phyloP scores from a whole-genome alignment of 2,797 vertebrate genomes.

The Argyrosomus regius region DNA sequence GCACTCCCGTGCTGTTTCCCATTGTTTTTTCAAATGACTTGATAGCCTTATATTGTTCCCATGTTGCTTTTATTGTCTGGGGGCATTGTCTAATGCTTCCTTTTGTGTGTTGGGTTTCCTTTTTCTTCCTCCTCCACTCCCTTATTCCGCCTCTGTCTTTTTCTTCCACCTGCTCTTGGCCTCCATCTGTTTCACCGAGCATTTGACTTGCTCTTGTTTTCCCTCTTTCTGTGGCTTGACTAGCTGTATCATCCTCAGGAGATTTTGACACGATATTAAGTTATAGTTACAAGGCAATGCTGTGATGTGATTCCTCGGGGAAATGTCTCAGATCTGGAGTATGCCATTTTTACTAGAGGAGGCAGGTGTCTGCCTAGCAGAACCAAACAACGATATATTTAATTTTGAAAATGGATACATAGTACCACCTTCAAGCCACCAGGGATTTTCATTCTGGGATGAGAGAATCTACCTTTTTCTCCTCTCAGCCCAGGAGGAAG shows the following conservation, averaged over 20 bases:
- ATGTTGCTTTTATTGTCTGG: slow-evolving; percentile 87
- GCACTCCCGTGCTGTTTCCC: slow-evolving; percentile 83
- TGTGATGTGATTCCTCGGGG: slow-evolving; percentile 89
- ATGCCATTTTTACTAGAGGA: slow-evolving; percentile 87
- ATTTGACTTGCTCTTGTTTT: slow-evolving; percentile 69
- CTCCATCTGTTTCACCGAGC: slow-evolving; percentile 68
- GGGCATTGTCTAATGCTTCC: slow-evolving; percentile 83
- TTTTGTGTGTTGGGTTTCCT: slow-evolving; percentile 46
- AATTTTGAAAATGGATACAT: slow-evolving; percentile 90
- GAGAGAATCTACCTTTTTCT: slow-evolving; percentile 62
- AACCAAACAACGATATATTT: slow-evolving; percentile 92
- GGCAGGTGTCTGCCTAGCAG: slow-evolving; percentile 88
- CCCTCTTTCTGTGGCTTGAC: slow-evolving; percentile 83
- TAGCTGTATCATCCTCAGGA: slow-evolving; percentile 90
- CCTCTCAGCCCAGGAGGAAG: slow-evolving; percentile 86
- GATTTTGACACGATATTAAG: slow-evolving; percentile 93
- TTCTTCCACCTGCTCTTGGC: slow-evolving; percentile 58
- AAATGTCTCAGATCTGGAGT: slow-evolving; percentile 89
- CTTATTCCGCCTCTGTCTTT: slow-evolving; percentile 15
- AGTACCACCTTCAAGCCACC: slow-evolving; percentile 79
- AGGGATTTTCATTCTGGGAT: slow-evolving; percentile 83
- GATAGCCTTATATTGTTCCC: slow-evolving; percentile 85
- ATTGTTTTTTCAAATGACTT: slow-evolving; percentile 91
- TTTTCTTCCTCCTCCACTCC: slow-evolving; percentile 23
- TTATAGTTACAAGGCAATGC: slow-evolving; percentile 92